phyloP scores from a whole-genome alignment of 2,113 vertebrate species.

The Xiphias gladius region DNA sequence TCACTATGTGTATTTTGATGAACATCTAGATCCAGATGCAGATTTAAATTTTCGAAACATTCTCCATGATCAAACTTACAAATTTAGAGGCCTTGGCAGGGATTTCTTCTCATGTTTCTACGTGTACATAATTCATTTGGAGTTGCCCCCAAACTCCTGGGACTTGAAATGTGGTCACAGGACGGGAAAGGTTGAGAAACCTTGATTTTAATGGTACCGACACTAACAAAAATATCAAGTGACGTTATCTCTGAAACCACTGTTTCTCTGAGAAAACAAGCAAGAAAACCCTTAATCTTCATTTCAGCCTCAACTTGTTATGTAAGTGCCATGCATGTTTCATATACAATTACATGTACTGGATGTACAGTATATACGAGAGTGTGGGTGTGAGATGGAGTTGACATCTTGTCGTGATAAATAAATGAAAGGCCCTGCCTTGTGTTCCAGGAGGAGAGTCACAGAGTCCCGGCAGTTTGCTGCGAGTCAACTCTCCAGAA shows the following conservation, averaged over 20 bases:
- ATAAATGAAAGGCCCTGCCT: slow-evolving; percentile 76
- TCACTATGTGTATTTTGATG: background rate
- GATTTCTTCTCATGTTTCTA: no score
- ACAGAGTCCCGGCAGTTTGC: slow-evolving; percentile 48
- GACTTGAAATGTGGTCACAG: background rate
- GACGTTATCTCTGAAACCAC: slow-evolving; percentile 9
- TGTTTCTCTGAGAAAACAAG: slow-evolving; percentile 43
- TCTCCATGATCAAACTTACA: background rate
- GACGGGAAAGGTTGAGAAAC: background rate
- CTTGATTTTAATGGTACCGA: background rate
- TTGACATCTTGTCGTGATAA: slow-evolving; percentile 66
- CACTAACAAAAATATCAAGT: background rate
- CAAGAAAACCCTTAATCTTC: background rate
- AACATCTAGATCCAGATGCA: background rate
- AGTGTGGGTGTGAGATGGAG: slow-evolving; percentile 54
- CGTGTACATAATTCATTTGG: no score
- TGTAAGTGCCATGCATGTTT: slow-evolving; percentile 75
- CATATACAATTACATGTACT: slow-evolving; percentile 64
- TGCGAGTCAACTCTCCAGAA: slow-evolving; percentile 48
- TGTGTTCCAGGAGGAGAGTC: slow-evolving; percentile 59
- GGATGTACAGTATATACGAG: slow-evolving; percentile 53
- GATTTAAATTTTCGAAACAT: background rate
- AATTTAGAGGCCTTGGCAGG: background rate
- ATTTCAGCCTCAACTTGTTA: slow-evolving; percentile 35
- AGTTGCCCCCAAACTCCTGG: no score